Evolutionary conservation across 2,113 vertebrate species (phyloP).

Genomic region (Raphicerus campestris): DNA sequence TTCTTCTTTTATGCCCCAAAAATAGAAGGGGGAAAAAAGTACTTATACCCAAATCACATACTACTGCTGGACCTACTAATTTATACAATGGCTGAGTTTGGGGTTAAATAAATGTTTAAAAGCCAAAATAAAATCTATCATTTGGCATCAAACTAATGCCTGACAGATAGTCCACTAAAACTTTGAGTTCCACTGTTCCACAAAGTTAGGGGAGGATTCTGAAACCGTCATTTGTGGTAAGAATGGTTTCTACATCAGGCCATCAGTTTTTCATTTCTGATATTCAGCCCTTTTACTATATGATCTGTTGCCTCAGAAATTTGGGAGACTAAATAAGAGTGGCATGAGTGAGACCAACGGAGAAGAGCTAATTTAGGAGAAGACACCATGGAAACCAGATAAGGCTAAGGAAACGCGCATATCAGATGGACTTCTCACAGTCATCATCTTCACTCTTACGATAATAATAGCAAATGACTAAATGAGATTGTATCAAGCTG

Average conservation of each 20-base stretch:
- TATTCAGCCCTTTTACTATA: conserved; percentile 19
- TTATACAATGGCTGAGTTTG: background rate
- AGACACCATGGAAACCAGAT: background rate
- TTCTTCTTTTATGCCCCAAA: background rate
- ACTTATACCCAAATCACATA: conserved; percentile 15
- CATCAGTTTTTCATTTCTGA: background rate
- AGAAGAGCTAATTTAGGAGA: background rate
- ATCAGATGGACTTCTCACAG: background rate
- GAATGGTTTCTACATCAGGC: background rate
- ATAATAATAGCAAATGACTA: background rate
- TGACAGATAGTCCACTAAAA: background rate
- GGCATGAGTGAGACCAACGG: background rate
- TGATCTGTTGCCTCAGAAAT: background rate
- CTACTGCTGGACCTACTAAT: conserved; percentile 24
- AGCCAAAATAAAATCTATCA: conserved; percentile 39
- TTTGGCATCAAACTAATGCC: background rate
- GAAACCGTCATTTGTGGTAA: conserved; percentile 14
- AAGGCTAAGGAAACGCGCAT: background rate
- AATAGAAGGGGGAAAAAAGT: background rate
- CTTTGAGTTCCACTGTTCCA: background rate
- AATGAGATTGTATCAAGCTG: background rate
- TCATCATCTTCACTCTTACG: background rate
- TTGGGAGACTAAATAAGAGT: background rate
- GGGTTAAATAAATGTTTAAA: conserved; percentile 24
- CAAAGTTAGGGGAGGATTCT: background rate